Evolutionary conservation across 2,797 vertebrate species (phyloP).

Genomic region (Podarcis lilfordi): DNA sequence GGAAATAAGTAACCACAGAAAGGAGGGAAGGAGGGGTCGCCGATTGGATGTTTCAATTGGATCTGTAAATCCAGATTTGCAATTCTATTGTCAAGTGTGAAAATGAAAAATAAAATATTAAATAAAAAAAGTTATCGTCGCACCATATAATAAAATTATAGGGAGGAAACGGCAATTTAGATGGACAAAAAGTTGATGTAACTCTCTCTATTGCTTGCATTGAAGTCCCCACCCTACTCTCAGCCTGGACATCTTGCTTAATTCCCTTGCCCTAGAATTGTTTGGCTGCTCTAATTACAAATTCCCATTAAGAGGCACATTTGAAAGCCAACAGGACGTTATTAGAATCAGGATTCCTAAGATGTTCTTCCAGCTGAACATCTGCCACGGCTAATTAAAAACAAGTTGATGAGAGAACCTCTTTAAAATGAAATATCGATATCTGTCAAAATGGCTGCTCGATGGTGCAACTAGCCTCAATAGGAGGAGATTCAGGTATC

Average conservation of each 20-base stretch:
- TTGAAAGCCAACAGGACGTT: conserved; percentile 70
- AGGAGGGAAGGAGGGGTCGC: too few relatives aligned
- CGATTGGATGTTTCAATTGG: too few relatives aligned
- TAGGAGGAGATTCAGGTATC: neutral
- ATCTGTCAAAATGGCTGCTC: conserved; percentile 62
- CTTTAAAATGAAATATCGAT: conserved; percentile 57
- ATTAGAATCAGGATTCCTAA: conserved; percentile 72
- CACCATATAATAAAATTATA: too few relatives aligned
- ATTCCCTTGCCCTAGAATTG: neutral
- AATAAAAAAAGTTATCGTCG: too few relatives aligned
- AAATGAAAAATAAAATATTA: too few relatives aligned
- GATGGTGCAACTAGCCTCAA: neutral
- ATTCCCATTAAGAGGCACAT: conserved; percentile 66
- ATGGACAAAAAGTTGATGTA: too few relatives aligned
- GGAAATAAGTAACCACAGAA: too few relatives aligned
- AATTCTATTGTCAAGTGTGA: too few relatives aligned
- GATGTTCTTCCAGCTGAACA: conserved; percentile 71
- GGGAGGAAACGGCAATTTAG: neutral
- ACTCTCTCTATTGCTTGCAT: neutral
- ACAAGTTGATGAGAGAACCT: conserved; percentile 64
- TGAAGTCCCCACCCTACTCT: neutral
- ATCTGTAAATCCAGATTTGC: too few relatives aligned
- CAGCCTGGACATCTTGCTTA: neutral
- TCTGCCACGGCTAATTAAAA: conserved; percentile 76
- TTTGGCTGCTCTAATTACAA: conserved; percentile 61